Conservation (phyloP, 2,113 vertebrate species). For the Pelvicachromis taeniatus region DNA sequence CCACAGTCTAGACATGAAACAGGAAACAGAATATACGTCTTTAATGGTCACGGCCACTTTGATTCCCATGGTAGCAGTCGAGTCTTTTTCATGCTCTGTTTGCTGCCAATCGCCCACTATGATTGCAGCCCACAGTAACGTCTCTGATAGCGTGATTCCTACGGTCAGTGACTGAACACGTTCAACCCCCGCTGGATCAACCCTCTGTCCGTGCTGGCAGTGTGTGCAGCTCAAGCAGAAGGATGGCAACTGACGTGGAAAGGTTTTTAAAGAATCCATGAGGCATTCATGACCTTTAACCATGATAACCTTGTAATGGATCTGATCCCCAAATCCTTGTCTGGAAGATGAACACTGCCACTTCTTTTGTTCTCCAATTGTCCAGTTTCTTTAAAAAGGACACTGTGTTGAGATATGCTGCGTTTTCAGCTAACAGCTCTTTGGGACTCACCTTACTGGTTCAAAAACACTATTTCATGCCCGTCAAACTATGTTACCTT, state of each 20-base stretch:
- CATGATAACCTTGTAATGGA: conserved; percentile 22
- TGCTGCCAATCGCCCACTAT: conserved; percentile 34
- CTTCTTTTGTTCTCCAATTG: neutral
- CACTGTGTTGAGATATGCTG: rapidly evolving
- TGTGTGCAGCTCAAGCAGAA: neutral
- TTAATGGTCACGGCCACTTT: conserved; percentile 32
- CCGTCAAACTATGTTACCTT: neutral
- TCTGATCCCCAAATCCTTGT: conserved; percentile 38
- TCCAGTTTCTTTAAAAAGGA: neutral
- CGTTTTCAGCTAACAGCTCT: neutral
- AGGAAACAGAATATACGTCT: conserved; percentile 24
- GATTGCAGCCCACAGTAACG: neutral
- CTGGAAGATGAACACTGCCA: neutral
- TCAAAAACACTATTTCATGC: neutral
- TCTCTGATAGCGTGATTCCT: conserved; percentile 6
- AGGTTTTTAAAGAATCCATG: conserved; percentile 18
- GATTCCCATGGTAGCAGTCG: conserved; percentile 22
- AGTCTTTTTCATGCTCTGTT: conserved; percentile 36
- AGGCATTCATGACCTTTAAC: conserved; percentile 18
- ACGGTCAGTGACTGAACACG: neutral
- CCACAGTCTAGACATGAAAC: conserved; percentile 35
- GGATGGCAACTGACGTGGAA: neutral
- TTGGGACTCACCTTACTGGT: neutral
- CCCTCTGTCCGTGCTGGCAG: neutral
- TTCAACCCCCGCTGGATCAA: neutral